Evolutionary conservation across 2,888 invertebrate genomes (phyloP), one percentile per base, ranked within the genome.

Genomic region (Metalampra italica): DNA sequence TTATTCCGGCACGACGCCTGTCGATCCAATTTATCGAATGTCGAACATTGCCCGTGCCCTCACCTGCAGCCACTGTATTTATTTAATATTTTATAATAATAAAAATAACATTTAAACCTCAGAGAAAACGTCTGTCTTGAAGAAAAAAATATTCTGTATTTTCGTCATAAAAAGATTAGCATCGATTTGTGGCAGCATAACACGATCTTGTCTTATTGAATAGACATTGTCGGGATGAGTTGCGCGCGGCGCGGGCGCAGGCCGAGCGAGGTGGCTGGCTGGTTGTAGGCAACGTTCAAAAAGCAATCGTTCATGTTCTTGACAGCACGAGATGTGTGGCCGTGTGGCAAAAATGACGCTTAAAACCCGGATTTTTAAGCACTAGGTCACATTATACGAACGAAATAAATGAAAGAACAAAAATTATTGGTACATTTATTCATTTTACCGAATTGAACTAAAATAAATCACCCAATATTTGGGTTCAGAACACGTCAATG

Each of bases 231-330:
- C 60, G 52, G 64, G 54, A 56, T 62, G 59, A 63, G 64, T 65
- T 59, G 40, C 51, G 40, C 46, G 49, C 49, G 43, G 49, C 45
- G 47, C 49, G 47, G 47, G n/a, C n/a, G n/a, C n/a, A n/a, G n/a
- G n/a, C n/a, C n/a, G n/a, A n/a, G n/a, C n/a, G n/a, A n/a, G n/a
- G n/a, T n/a, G n/a, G n/a, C n/a, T n/a, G n/a, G n/a, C n/a, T 51
- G 52, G 49, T 57, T 53, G 60, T 64, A 68, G 67, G 67, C 60
- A 68, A 64, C 60, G 53, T 66, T 72, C 67, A 69, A 75, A 76
- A 71, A 67, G 62, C 71, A 60, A 82, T 83, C 82, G 66, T 66
- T 83, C 80, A 79, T 71, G 56, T 66, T 57, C 60, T 62, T 75
- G 82, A 81, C 81, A 80, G 73, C 49, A 46, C 73, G 57, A 67